Percentiles rank a stretch among this genome's conserved stretches.
phyloP scores from a whole-genome alignment of 1,140 invertebrate genomes.

The Orussus abietinus region DNA sequence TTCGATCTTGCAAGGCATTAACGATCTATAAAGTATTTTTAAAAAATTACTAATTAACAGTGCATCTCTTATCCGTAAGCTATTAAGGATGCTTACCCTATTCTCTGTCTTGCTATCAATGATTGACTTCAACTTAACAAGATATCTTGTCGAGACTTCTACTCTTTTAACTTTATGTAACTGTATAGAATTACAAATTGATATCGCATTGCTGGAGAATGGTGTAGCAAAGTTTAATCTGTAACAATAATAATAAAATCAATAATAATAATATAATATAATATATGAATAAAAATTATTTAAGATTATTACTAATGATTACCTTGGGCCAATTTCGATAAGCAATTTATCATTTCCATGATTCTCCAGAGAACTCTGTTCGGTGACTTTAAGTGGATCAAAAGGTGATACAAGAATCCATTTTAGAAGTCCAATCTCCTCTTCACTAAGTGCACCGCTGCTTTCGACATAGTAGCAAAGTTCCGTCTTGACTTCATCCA shows the following conservation, averaged over 20 bases:
- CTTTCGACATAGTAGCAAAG: conserved; percentile 72
- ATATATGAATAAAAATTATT: conserved; percentile 6
- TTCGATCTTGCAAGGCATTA: conserved; percentile 70
- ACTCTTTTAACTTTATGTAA: conserved; percentile 70
- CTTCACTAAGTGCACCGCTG: conserved; percentile 48
- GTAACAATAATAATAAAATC: conserved; percentile 28
- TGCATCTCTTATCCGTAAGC: conserved; percentile 8
- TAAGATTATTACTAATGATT: conserved; percentile 25
- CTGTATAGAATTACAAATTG: conserved; percentile 83
- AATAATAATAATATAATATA: conserved; percentile 10
- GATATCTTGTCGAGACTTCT: conserved; percentile 78
- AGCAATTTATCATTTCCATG: conserved; percentile 47
- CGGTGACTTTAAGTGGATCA: conserved; percentile 53
- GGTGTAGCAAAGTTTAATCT: conserved; percentile 92
- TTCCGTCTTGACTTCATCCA: conserved; percentile 64
- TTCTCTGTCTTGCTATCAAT: conserved; percentile 44
- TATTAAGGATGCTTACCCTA: conserved; percentile 45
- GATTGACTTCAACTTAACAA: conserved; percentile 56
- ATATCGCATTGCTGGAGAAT: conserved; percentile 92
- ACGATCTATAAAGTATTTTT: conserved; percentile 52
- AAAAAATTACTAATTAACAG: conserved; percentile 8
- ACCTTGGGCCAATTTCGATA: conserved; percentile 79
- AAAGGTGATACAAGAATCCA: conserved; percentile 71
- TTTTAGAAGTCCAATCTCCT: conserved; percentile 60
- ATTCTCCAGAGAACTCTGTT: conserved; percentile 44